A percentile compares a stretch with the other conserved stretches of the same genome.
Evolutionary conservation across 2,113 vertebrate genomes (phyloP).

Genomic region (Ceuthmochares aereus): DNA sequence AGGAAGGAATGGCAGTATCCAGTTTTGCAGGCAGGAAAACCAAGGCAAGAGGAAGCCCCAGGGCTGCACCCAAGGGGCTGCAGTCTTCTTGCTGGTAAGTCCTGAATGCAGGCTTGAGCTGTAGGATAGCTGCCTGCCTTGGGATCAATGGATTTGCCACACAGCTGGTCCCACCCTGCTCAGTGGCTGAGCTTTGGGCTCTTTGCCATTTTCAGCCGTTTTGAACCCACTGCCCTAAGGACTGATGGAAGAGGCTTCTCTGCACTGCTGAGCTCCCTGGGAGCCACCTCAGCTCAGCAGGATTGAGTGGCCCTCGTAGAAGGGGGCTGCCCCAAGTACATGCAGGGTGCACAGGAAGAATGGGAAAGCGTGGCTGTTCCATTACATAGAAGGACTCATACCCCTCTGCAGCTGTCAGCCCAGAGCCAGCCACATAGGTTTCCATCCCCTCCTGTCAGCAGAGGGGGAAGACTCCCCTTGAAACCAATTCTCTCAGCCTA

Average conservation of each 20-base stretch:
- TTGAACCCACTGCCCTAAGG: neutral
- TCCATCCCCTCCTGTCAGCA: neutral
- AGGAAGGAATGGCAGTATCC: neutral
- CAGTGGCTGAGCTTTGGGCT: neutral
- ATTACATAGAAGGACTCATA: neutral
- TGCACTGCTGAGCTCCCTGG: neutral
- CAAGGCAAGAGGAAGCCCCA: neutral
- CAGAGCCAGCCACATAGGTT: rapidly evolving
- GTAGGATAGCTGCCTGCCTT: neutral
- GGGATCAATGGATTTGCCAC: neutral
- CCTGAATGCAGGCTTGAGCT: neutral
- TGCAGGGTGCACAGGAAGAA: neutral
- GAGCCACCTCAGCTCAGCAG: neutral
- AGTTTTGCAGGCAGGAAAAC: neutral
- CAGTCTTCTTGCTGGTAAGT: neutral
- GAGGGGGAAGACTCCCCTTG: neutral
- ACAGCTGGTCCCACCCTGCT: neutral
- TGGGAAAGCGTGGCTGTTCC: neutral
- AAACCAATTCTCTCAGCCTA: neutral
- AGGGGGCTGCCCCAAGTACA: too few species aligned
- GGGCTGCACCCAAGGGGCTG: too few species aligned
- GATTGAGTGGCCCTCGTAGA: neutral
- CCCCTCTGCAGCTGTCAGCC: neutral
- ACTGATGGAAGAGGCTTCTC: neutral
- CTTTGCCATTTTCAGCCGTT: neutral